Percentiles rank a stretch among this genome's conserved stretches.
phyloP scores from a whole-genome alignment of 2,888 invertebrate species.

The Pseudococcus longispinus region DNA sequence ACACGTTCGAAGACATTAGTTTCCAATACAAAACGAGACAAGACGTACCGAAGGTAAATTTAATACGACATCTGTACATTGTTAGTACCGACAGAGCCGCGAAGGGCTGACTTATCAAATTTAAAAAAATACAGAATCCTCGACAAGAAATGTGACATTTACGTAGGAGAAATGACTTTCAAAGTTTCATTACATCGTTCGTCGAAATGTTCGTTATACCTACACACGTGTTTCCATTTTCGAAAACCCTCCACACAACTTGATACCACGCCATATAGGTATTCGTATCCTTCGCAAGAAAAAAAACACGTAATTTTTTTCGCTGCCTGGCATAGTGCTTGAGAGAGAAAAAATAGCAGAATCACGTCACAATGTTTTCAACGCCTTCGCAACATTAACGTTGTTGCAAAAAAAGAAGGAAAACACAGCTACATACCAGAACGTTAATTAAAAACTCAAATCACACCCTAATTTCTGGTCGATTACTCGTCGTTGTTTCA shows the following conservation, averaged over 20 bases:
- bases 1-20: not conserved
- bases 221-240: not conserved
- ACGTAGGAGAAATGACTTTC: not conserved
- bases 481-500: conserved; percentile 12
- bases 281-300: not conserved
- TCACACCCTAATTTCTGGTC: conserved; percentile 24
- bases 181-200: conserved; percentile 14
- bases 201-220: not conserved
- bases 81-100: not conserved
- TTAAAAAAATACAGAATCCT: not conserved
- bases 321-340: not conserved
- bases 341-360: not conserved
- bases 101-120: not conserved
- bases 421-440: not conserved
- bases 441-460: conserved; percentile 28
- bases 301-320: not conserved
- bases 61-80: not conserved
- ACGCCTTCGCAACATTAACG: conserved; percentile 4
- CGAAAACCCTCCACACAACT: not conserved
- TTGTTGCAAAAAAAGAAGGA: not conserved
- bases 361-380: not conserved
- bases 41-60: not conserved
- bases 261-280: not conserved
- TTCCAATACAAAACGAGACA: not conserved
- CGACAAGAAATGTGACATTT: not conserved